phyloP scores from a whole-genome alignment of 2,888 invertebrate genomes.

The Carcina quercana region DNA sequence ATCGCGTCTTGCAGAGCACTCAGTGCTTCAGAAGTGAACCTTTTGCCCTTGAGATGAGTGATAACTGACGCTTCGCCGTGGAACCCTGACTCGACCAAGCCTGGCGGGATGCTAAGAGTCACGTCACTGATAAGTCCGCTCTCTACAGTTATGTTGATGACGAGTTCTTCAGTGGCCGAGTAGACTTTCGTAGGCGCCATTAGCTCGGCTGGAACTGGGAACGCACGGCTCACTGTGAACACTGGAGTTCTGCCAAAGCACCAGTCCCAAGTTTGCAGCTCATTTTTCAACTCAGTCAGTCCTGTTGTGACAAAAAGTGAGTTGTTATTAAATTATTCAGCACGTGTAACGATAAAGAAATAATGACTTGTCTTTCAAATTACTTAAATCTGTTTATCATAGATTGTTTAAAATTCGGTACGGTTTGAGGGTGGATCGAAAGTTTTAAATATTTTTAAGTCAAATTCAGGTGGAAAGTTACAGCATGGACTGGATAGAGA shows the following conservation, averaged over 20 bases:
- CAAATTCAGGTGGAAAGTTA: too few relatives aligned
- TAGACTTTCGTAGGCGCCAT: slow-evolving; percentile 52
- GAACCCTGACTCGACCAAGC: slow-evolving; percentile 74
- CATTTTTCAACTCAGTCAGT: slow-evolving; percentile 79
- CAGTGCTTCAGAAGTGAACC: slow-evolving; percentile 78
- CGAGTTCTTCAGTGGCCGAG: slow-evolving; percentile 65
- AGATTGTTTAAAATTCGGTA: too few relatives aligned
- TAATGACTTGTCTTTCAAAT: too few relatives aligned
- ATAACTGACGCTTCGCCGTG: slow-evolving; percentile 78
- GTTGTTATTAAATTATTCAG: too few relatives aligned
- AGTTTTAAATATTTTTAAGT: too few relatives aligned
- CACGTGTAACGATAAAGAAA: too few relatives aligned
- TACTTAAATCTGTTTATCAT: too few relatives aligned
- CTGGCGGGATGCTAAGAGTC: slow-evolving; percentile 76
- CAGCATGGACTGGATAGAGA: too few relatives aligned
- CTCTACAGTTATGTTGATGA: slow-evolving; percentile 78
- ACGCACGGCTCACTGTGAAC: slow-evolving; percentile 81
- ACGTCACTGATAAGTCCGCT: slow-evolving; percentile 79
- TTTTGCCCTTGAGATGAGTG: slow-evolving; percentile 77
- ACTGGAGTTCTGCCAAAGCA: slow-evolving; percentile 90
- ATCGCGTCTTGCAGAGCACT: slow-evolving; percentile 73
- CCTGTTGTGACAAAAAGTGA: slow-evolving; percentile 52
- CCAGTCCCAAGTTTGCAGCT: slow-evolving; percentile 90
- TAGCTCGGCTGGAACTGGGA: slow-evolving; percentile 75
- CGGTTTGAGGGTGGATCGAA: too few relatives aligned